A percentile compares a stretch with the other conserved stretches of the same genome.
phyloP scores from a whole-genome alignment of 2,888 invertebrate species.

The Gastracanthus pulcherrimus region DNA sequence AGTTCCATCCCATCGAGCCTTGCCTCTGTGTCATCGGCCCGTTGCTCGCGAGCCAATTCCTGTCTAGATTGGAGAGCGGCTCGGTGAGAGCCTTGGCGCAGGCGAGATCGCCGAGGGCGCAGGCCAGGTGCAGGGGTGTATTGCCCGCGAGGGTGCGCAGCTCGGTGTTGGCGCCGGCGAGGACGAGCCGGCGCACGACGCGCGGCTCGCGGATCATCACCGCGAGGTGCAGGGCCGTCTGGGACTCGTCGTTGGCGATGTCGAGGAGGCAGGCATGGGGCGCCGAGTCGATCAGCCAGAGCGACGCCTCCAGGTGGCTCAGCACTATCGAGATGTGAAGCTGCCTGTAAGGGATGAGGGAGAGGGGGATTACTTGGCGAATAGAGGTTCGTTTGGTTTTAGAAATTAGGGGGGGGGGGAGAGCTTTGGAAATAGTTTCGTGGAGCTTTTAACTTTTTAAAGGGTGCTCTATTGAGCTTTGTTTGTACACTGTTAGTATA shows the following conservation, averaged over 20 bases:
- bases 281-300: constrained; percentile 86
- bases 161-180: constrained; percentile 85
- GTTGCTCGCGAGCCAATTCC: constrained; percentile 58
- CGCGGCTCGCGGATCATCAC: constrained; percentile 86
- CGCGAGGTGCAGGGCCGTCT: constrained; percentile 92
- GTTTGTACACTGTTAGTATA: too few relatives aligned
- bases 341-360: constrained; percentile 82
- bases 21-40: too few relatives aligned
- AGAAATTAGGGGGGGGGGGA: too few relatives aligned
- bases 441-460: too few relatives aligned
- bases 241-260: constrained; percentile 87
- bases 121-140: constrained; percentile 92
- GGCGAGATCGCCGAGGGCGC: constrained; percentile 83
- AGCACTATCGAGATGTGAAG: constrained; percentile 91
- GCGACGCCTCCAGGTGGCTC: constrained; percentile 85
- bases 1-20: background rate
- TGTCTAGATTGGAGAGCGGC: constrained; percentile 81
- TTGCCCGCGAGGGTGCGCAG: constrained; percentile 86
- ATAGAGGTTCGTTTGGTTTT: too few relatives aligned
- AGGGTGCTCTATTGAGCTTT: too few relatives aligned
- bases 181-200: constrained; percentile 87
- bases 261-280: constrained; percentile 88
- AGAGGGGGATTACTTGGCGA: background rate
- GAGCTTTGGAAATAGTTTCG: too few relatives aligned
- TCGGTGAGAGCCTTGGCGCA: constrained; percentile 87